These are phyloP conservation scores for Magallana gigas DNA, from an alignment of 1,140 invertebrate genomes.

Conservation along the genomic window DNA sequence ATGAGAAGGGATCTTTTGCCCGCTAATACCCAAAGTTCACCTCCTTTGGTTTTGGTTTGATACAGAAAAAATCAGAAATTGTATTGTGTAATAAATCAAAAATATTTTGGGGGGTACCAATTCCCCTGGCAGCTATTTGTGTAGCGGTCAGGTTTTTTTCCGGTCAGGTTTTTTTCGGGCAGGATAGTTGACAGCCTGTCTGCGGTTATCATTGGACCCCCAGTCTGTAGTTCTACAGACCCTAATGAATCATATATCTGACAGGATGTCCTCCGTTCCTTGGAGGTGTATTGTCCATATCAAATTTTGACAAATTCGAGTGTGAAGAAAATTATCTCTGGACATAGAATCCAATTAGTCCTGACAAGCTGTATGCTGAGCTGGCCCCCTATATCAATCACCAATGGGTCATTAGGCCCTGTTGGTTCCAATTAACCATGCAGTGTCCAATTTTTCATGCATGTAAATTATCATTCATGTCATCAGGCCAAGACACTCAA, in stretches of 20 bases:
- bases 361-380: conserved; percentile 16
- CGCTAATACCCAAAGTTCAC: background rate
- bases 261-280: conserved; percentile 20
- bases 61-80: background rate
- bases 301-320: conserved; percentile 36
- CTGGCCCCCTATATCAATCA: conserved; percentile 22
- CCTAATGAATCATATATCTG: conserved; percentile 36
- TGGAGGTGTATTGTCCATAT: conserved; percentile 36
- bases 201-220: conserved; percentile 8
- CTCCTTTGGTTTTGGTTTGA: background rate
- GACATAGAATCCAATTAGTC: conserved; percentile 30
- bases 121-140: no score
- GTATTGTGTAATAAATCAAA: conserved; percentile 16
- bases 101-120: no score
- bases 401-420: conserved; percentile 31
- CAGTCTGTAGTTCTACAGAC: conserved; percentile 14
- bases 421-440: conserved; percentile 33
- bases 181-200: background rate
- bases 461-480: conserved; percentile 30
- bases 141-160: background rate
- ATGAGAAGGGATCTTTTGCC: background rate
- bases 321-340: conserved; percentile 36
- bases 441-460: conserved; percentile 32
- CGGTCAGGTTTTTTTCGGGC: background rate
- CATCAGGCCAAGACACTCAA: background rate